These are phyloP conservation scores for Rousettus leschenaultii DNA, from an alignment of 2,113 vertebrate genomes.

Conservation along the genomic window DNA sequence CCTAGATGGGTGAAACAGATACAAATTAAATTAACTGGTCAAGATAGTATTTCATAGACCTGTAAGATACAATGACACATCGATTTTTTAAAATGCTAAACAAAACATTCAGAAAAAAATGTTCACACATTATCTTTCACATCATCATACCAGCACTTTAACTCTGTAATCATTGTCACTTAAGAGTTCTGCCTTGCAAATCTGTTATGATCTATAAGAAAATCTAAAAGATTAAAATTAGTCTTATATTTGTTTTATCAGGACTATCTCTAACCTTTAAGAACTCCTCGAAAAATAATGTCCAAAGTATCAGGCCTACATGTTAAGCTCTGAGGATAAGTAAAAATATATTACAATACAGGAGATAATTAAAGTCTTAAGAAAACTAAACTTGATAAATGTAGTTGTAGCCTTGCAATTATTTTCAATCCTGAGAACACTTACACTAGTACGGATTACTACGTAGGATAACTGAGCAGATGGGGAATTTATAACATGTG, in stretches of 20 bases:
- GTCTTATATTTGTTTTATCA: neutral
- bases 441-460: neutral
- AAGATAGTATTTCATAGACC: neutral
- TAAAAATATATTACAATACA: neutral
- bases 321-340: neutral
- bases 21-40: neutral
- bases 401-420: neutral
- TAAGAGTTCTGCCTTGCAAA: neutral
- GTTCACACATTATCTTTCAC: neutral
- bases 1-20: neutral
- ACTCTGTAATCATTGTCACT: neutral
- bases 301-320: neutral
- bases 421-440: constrained; percentile 1
- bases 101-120: neutral
- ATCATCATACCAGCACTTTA: neutral
- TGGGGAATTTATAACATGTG: neutral
- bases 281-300: neutral
- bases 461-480: constrained; percentile 1
- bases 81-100: neutral
- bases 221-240: neutral
- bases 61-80: neutral
- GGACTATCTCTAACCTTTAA: neutral
- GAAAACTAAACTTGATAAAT: neutral
- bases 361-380: constrained; percentile 14
- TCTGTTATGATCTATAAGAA: neutral